Percentiles rank a stretch among this genome's conserved stretches.
Evolutionary conservation across 2,888 invertebrate genomes (phyloP).

Genomic region (Neoscelio sp.): DNA sequence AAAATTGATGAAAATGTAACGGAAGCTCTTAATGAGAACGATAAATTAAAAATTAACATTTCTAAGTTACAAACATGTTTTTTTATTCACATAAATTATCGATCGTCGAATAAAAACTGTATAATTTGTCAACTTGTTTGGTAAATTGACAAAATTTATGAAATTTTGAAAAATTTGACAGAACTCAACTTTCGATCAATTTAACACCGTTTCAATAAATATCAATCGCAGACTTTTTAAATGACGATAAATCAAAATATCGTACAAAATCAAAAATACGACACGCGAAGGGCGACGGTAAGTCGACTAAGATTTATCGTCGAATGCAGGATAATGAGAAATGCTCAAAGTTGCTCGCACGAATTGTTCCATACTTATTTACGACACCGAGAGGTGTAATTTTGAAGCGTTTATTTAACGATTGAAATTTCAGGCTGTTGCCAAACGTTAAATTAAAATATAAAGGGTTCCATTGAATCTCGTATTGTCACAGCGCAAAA

Average conservation of each 20-base stretch:
- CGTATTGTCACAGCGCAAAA: too few species aligned
- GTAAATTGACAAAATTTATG: too few species aligned
- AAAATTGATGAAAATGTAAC: slow-evolving; percentile 36
- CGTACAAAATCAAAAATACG: too few species aligned
- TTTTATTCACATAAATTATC: slow-evolving; percentile 26
- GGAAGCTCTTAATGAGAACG: slow-evolving; percentile 32
- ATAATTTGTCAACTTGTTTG: too few species aligned
- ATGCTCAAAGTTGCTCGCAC: slow-evolving; percentile 27
- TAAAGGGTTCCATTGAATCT: neutral
- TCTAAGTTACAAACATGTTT: slow-evolving; percentile 22
- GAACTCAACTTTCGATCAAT: too few species aligned
- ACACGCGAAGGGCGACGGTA: slow-evolving; percentile 19
- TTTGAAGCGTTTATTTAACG: slow-evolving; percentile 41
- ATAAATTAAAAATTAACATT: slow-evolving; percentile 8
- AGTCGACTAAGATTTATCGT: slow-evolving; percentile 42
- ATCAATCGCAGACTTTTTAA: too few species aligned
- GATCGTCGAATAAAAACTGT: too few species aligned
- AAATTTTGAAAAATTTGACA: too few species aligned
- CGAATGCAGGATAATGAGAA: slow-evolving; percentile 34
- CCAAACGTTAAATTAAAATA: neutral
- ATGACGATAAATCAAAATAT: too few species aligned
- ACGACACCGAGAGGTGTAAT: slow-evolving; percentile 35
- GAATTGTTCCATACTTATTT: slow-evolving; percentile 40
- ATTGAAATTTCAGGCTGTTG: slow-evolving; percentile 13
- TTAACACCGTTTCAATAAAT: too few species aligned